Percentiles rank a stretch among this genome's conserved stretches.
These are phyloP conservation scores for Harmothoe impar DNA, from an alignment of 2,888 invertebrate genomes.

Conservation along the genomic window DNA sequence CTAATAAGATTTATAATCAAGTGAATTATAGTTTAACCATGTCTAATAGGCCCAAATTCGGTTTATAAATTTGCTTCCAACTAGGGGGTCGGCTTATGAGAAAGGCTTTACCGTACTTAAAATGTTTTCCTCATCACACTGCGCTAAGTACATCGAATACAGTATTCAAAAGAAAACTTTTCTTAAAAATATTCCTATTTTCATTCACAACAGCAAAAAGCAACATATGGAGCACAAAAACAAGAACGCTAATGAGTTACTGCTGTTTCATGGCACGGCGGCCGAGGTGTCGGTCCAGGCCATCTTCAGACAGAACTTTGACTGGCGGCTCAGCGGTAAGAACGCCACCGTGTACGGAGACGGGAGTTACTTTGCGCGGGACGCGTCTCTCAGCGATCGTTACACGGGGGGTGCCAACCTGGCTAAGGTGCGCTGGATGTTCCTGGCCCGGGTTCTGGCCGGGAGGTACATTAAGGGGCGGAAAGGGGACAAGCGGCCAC, in stretches of 20 bases:
- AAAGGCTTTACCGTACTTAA: no score
- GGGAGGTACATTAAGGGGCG: conserved; percentile 73
- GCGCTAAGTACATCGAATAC: no score
- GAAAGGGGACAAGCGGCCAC: conserved; percentile 70
- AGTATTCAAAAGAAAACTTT: no score
- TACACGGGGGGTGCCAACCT: conserved; percentile 62
- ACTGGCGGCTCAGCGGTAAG: conserved; percentile 76
- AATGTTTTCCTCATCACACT: no score
- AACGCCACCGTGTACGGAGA: conserved; percentile 74
- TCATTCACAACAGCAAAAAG: conserved; percentile 72
- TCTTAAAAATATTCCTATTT: no score
- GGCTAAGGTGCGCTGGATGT: conserved; percentile 71
- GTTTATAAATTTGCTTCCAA: no score
- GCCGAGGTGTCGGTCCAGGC: conserved; percentile 70
- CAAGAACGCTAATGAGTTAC: conserved; percentile 67
- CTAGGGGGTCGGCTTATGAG: no score
- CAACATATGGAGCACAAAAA: conserved; percentile 71
- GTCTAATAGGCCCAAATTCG: no score
- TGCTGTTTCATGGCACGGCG: conserved; percentile 76
- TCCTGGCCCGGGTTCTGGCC: conserved; percentile 74
- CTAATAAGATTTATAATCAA: no score
- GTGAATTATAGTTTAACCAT: no score
- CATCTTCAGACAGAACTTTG: conserved; percentile 77
- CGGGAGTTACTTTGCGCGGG: conserved; percentile 77
- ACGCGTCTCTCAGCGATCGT: conserved; percentile 68